A percentile compares a stretch with the other conserved stretches of the same genome.
These are phyloP conservation scores for Brachyptera risi DNA, from an alignment of 2,888 invertebrate genomes.

Conservation along the genomic window DNA sequence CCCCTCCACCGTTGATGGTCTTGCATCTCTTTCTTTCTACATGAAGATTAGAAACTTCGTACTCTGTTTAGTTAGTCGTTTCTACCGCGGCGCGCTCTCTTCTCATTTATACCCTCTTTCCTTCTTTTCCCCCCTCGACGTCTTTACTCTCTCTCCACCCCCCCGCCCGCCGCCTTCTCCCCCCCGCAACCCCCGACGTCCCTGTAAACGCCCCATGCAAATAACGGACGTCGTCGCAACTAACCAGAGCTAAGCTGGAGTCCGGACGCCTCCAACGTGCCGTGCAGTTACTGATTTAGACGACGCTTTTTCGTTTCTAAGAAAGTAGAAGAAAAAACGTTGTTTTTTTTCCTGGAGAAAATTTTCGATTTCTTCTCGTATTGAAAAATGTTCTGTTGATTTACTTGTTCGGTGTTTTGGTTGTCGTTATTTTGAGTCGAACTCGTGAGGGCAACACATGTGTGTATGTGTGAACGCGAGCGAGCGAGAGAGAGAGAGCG, in stretches of 20 bases:
- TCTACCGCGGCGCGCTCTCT: neutral
- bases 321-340: neutral
- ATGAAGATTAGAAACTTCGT: neutral
- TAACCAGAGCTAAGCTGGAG: slow-evolving; percentile 24
- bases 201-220: slow-evolving; percentile 28
- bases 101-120: slow-evolving; percentile 26
- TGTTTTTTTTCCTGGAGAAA: no score
- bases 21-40: slow-evolving; percentile 2
- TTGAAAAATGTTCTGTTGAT: no score
- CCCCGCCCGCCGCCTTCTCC: neutral
- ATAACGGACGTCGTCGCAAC: slow-evolving; percentile 24
- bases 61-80: neutral
- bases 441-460: neutral
- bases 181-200: neutral
- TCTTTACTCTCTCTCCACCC: slow-evolving; percentile 4
- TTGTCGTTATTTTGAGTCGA: neutral
- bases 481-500: slow-evolving; percentile 7
- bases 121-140: slow-evolving; percentile 17
- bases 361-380: no score
- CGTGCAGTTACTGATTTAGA: no score
- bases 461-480: slow-evolving; percentile 3
- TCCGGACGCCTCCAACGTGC: slow-evolving; percentile 21
- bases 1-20: neutral
- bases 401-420: neutral
- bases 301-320: slow-evolving; percentile 20